Conservation (phyloP, 1,140 invertebrate species). For the Archegozetes longisetosus region DNA sequence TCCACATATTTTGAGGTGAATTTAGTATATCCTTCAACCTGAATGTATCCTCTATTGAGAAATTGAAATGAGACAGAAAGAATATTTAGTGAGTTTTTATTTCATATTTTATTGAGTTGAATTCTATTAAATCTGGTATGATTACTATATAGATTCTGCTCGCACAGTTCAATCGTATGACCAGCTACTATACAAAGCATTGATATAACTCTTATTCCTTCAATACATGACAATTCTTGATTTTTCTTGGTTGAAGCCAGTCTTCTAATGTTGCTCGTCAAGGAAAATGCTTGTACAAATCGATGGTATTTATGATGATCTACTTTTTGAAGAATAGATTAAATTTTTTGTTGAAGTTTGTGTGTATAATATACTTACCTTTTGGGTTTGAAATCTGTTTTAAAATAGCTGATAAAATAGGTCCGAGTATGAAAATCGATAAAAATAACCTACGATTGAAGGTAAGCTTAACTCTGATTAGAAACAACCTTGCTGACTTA, state of each 20-base stretch:
- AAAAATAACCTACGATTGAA: too few relatives aligned
- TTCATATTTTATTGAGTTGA: too few relatives aligned
- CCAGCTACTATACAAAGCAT: neutral
- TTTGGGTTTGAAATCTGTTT: too few relatives aligned
- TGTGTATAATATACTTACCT: too few relatives aligned
- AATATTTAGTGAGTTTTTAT: too few relatives aligned
- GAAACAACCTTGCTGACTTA: too few relatives aligned
- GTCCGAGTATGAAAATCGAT: too few relatives aligned
- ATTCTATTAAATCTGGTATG: neutral
- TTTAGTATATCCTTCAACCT: neutral
- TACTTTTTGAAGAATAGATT: neutral
- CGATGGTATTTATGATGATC: neutral
- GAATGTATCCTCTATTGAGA: neutral
- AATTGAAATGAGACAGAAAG: too few relatives aligned
- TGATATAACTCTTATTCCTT: neutral
- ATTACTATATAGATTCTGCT: neutral
- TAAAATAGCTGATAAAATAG: too few relatives aligned
- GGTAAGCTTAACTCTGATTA: too few relatives aligned
- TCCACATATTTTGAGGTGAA: neutral
- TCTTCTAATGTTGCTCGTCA: neutral
- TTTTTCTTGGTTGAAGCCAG: neutral
- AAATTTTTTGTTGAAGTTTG: neutral
- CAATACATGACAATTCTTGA: constrained; percentile 1
- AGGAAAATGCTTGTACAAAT: neutral
- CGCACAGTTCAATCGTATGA: constrained; percentile 2